Percentiles rank a stretch among this genome's conserved stretches.
Evolutionary conservation across 2,888 invertebrate species (phyloP).

Genomic region (Amiota mariae): DNA sequence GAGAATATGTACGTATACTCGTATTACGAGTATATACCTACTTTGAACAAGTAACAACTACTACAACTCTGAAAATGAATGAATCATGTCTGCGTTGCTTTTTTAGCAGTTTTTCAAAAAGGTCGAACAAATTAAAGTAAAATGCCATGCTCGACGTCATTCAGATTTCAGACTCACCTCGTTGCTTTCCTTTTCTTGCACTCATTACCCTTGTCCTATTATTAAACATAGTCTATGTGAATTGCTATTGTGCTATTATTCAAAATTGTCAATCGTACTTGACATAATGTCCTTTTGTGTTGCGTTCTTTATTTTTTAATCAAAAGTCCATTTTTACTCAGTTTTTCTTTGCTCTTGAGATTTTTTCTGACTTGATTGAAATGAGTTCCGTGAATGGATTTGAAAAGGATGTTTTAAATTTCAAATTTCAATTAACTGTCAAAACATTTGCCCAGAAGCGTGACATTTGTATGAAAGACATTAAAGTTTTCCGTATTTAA

Average conservation of each 20-base stretch:
- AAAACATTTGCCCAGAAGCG: conserved; percentile 51
- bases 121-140: conserved; percentile 28
- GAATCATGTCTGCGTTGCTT: conserved; percentile 33
- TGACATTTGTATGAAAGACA: background rate
- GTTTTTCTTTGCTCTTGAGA: background rate
- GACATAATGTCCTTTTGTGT: conserved; percentile 11
- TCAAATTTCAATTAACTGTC: conserved; percentile 67
- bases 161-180: background rate
- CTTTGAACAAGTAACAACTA: no score
- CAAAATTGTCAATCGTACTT: conserved; percentile 63
- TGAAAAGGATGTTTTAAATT: conserved; percentile 30
- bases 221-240: background rate
- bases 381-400: conserved; percentile 33
- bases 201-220: background rate
- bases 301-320: conserved; percentile 9
- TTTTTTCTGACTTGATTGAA: conserved; percentile 30
- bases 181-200: background rate
- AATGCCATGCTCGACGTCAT: conserved; percentile 15
- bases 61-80: background rate
- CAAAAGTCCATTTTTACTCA: conserved; percentile 1
- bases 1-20: background rate
- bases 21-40: no score
- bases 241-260: conserved; percentile 56
- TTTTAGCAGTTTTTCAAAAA: conserved; percentile 34
- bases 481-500: background rate